Percentiles rank a stretch among this genome's conserved stretches.
phyloP scores from a whole-genome alignment of 1,140 invertebrate genomes.

The Drosophila pseudoobscura region DNA sequence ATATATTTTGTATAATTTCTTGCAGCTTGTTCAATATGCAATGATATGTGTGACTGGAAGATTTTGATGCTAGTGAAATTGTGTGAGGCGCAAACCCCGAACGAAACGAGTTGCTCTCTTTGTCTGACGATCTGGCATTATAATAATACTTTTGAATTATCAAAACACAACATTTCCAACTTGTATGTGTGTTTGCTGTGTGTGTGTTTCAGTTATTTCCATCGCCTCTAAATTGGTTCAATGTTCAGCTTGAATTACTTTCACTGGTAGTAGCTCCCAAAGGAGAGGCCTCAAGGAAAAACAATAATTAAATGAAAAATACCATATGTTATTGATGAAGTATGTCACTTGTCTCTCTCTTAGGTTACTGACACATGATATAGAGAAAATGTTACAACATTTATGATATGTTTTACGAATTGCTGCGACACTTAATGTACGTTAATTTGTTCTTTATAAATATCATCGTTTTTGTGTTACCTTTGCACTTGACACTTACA shows the following conservation, averaged over 20 bases:
- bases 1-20: slow-evolving; percentile 58
- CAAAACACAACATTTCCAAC: slow-evolving; percentile 40
- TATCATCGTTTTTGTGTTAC: slow-evolving; percentile 27
- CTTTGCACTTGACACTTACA: slow-evolving; percentile 28
- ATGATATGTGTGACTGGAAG: slow-evolving; percentile 77
- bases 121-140: slow-evolving; percentile 9
- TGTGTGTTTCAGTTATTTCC: too few species aligned
- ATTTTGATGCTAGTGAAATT: slow-evolving; percentile 58
- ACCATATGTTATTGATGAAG: slow-evolving; percentile 62
- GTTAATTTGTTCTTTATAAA: slow-evolving; percentile 51
- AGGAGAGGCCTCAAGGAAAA: slow-evolving; percentile 30
- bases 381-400: slow-evolving; percentile 82
- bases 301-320: slow-evolving; percentile 41
- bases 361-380: slow-evolving; percentile 44
- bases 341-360: slow-evolving; percentile 34
- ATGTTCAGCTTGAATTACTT: background rate
- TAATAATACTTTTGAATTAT: slow-evolving; percentile 36
- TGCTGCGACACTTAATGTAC: slow-evolving; percentile 81
- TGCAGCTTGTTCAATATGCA: slow-evolving; percentile 51
- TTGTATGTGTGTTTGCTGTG: slow-evolving; percentile 1
- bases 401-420: slow-evolving; percentile 84
- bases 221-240: background rate
- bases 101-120: slow-evolving; percentile 3
- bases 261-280: background rate
- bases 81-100: slow-evolving; percentile 14